A percentile compares a stretch with the other conserved stretches of the same genome.
These are phyloP conservation scores for Bujurquina vittata DNA, from an alignment of 2,113 vertebrate genomes.

Conservation along the genomic window DNA sequence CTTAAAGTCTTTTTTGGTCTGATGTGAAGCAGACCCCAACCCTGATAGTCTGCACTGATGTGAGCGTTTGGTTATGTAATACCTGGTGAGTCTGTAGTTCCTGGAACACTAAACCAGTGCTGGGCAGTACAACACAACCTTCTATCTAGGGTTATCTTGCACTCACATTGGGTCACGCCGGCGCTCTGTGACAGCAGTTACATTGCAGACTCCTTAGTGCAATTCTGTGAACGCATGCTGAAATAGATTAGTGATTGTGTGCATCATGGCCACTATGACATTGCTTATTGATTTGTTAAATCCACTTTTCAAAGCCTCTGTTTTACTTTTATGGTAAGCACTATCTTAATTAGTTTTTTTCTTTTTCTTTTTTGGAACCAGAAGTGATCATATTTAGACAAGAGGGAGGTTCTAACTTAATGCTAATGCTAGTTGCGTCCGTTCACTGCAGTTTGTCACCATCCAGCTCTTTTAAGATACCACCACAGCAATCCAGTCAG, in stretches of 20 bases:
- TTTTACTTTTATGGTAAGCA: background rate
- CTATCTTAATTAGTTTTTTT: background rate
- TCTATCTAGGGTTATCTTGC: background rate
- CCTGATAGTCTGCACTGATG: background rate
- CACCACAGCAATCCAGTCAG: background rate
- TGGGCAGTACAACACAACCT: background rate
- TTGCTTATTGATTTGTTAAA: background rate
- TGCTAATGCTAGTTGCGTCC: background rate
- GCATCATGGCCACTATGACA: rapidly evolving
- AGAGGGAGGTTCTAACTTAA: background rate
- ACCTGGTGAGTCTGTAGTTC: conserved; percentile 32
- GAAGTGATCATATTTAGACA: background rate
- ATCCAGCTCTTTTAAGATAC: background rate
- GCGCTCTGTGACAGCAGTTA: background rate
- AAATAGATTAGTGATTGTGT: background rate
- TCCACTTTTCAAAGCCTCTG: background rate
- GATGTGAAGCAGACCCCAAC: background rate
- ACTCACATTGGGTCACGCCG: conserved; percentile 7
- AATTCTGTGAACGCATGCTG: background rate
- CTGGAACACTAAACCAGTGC: conserved; percentile 30
- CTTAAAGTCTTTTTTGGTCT: background rate
- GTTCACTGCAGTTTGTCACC: background rate
- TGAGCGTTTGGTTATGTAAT: conserved; percentile 48
- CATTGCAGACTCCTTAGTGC: background rate
- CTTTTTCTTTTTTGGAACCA: background rate